Evolutionary conservation across 2,888 invertebrate species (phyloP).

Genomic region (Drosophila leonis): DNA sequence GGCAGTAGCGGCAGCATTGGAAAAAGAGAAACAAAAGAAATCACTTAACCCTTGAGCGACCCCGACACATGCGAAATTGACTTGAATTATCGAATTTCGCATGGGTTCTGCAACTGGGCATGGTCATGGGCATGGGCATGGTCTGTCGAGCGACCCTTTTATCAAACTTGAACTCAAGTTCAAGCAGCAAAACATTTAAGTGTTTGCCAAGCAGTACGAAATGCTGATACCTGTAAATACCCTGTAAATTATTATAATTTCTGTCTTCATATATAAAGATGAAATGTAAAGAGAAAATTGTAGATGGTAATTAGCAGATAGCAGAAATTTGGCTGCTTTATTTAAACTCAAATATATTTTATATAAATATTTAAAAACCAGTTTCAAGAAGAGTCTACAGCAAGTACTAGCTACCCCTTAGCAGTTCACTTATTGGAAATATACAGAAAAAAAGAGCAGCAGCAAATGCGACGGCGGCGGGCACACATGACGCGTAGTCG

Average conservation of each 20-base stretch:
- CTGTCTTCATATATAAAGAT: not conserved
- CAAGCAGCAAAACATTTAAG: conserved; percentile 40
- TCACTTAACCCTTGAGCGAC: conserved; percentile 77
- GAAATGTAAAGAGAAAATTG: not conserved
- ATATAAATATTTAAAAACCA: not conserved
- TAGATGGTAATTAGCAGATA: no score
- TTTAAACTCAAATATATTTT: not conserved
- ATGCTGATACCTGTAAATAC: conserved; percentile 4
- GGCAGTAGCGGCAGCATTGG: conserved; percentile 9
- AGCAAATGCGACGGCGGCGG: conserved; percentile 18
- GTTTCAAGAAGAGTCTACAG: no score
- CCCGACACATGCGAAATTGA: conserved; percentile 76
- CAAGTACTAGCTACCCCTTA: not conserved
- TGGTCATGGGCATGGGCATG: conserved; percentile 28
- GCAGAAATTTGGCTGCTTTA: no score
- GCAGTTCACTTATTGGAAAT: conserved; percentile 5
- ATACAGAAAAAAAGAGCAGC: conserved; percentile 18
- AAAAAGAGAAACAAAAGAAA: conserved; percentile 65
- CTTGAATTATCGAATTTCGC: conserved; percentile 76
- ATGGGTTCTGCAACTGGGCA: conserved; percentile 44
- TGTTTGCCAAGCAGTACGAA: not conserved
- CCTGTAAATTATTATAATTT: not conserved
- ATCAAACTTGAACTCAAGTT: conserved; percentile 75
- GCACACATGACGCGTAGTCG: conserved; percentile 50
- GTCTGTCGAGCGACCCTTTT: conserved; percentile 68